These are phyloP conservation scores for Penelope pileata DNA, from an alignment of 2,113 vertebrate species.

Conservation along the genomic window DNA sequence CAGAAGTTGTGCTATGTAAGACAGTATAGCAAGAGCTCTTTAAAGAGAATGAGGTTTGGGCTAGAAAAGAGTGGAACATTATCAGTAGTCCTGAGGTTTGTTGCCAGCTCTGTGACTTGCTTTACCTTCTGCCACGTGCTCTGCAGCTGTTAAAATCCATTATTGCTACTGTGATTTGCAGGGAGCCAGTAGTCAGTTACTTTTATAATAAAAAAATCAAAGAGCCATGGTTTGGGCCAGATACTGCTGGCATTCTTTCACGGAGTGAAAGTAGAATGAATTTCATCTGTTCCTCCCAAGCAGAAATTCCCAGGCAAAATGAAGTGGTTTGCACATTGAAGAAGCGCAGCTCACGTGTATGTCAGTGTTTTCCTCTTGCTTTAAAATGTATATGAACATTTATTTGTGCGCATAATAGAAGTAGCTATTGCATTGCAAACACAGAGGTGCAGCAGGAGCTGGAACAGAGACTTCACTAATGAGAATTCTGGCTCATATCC, in stretches of 20 bases:
- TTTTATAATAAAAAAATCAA: neutral
- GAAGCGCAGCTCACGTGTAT: neutral
- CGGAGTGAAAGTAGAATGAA: neutral
- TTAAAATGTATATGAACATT: neutral
- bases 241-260: neutral
- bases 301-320: neutral
- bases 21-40: neutral
- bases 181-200: neutral
- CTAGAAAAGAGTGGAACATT: neutral
- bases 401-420: neutral
- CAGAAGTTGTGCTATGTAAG: neutral
- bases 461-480: neutral
- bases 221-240: neutral
- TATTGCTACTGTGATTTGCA: neutral
- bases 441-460: neutral
- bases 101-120: neutral
- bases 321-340: neutral
- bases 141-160: neutral
- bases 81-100: neutral
- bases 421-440: neutral
- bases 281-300: neutral
- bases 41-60: neutral
- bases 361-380: neutral
- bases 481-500: conserved; percentile 47
- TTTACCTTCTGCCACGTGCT: neutral